These are phyloP conservation scores for Piezodorus guildinii DNA, from an alignment of 1,140 invertebrate genomes.

Conservation along the genomic window DNA sequence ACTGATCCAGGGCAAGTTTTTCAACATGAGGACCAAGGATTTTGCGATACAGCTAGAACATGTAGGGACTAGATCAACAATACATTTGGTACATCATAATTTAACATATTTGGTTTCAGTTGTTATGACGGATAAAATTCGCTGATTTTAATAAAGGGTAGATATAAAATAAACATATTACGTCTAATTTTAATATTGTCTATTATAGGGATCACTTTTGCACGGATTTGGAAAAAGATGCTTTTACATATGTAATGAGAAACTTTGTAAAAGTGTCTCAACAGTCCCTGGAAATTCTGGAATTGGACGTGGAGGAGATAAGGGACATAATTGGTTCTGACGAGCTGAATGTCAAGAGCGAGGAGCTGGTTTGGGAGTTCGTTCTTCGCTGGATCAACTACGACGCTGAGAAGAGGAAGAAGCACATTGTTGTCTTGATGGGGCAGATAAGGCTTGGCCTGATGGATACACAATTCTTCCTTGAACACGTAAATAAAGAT, in stretches of 20 bases:
- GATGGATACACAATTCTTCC: constrained; percentile 67
- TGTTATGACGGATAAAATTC: too few species aligned
- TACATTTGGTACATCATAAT: too few species aligned
- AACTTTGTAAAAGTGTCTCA: constrained; percentile 52
- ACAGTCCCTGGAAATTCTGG: constrained; percentile 57
- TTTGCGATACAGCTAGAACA: too few species aligned
- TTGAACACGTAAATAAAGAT: constrained; percentile 43
- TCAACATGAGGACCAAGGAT: too few species aligned
- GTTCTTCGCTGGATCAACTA: constrained; percentile 50
- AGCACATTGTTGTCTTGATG: constrained; percentile 59
- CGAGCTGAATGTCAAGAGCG: constrained; percentile 48
- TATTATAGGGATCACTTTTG: constrained; percentile 49
- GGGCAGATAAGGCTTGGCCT: constrained; percentile 69
- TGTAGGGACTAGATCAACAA: too few species aligned
- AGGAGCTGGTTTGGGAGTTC: constrained; percentile 53
- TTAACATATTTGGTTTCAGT: too few species aligned
- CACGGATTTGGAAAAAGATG: constrained; percentile 50
- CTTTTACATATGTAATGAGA: constrained; percentile 56
- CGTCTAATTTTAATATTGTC: not conserved
- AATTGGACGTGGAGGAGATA: constrained; percentile 54
- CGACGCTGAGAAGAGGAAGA: constrained; percentile 47
- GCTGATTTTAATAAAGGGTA: too few species aligned
- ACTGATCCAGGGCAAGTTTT: too few species aligned
- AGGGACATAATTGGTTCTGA: constrained; percentile 57
- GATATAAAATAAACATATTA: too few species aligned